Base-by-base conservation (phyloP, 2,888 invertebrate species). In the Liposcelis brunnea region DNA sequence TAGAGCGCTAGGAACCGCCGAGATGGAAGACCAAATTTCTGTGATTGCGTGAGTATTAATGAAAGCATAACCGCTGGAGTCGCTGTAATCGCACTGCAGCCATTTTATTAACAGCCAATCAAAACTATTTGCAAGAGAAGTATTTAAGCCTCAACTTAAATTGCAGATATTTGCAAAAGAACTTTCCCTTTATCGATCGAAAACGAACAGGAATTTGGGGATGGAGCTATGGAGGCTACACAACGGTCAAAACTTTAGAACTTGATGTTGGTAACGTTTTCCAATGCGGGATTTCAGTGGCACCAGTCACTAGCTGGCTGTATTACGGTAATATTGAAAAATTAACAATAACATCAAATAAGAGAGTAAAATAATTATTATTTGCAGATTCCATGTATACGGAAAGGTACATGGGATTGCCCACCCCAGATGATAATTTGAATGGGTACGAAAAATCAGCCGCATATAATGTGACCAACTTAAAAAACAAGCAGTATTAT, bases 171-270 rank as follows among this genome's bases (percentile, higher is more conserved):
- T 67, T 80, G 2, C 80, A 83, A 54, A 60, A 75, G 42, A 69
- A 67, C 43, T 65, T 76, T 12, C 60, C 70, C 1, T 93, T 77
- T 64, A 74, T 95, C 48, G 91, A 94, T 65, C 63, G 68, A 2
- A 71, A 74, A 43, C 77, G 80, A 54, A 83, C 87, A 0, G 93
- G 86, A 40, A 91, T 97, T 56, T 95, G 93, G 93, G 97, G 97
- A 45, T 95, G 94, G 95, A 93, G 93, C 55, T 97, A 95, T 63
- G 97, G 97, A 11, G 97, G 95, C 2, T 95, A 89, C 63, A 85
- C 89, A 1, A 76, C 93, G 1, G 84, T 85, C 3, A 78, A 90
- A 68, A 84, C 82, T 2, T 67, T 95, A 49, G 89, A 87, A 1
- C 74, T 73, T 37, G 90, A 91, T 51, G 65, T 64, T 1, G 68